Evolutionary conservation across 2,888 invertebrate species (phyloP).

Genomic region (Hesperia comma): DNA sequence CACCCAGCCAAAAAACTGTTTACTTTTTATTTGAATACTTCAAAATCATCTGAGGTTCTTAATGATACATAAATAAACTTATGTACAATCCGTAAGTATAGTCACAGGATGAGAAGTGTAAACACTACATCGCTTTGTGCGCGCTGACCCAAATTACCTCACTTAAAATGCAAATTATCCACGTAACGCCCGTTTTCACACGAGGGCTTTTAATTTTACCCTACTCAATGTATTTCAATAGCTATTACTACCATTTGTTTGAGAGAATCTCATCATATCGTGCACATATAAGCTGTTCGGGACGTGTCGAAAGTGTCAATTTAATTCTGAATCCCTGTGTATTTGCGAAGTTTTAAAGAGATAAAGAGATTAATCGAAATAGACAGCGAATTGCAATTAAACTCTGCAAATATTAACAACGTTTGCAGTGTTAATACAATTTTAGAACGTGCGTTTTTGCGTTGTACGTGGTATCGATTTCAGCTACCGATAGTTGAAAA

Average conservation of each 20-base stretch:
- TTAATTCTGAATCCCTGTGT: constrained; percentile 17
- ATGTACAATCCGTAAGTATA: not conserved
- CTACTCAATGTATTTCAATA: constrained; percentile 30
- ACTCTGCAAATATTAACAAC: constrained; percentile 7
- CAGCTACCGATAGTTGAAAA: no score
- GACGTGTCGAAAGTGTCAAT: constrained; percentile 11
- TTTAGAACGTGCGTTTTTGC: not conserved
- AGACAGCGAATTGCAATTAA: constrained; percentile 12
- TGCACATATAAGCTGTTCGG: not conserved
- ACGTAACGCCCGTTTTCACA: constrained; percentile 52
- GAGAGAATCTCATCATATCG: constrained; percentile 14
- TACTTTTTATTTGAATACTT: no score
- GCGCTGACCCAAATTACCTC: constrained; percentile 62
- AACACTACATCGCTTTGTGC: constrained; percentile 40
- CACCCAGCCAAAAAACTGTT: no score
- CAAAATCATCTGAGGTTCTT: no score
- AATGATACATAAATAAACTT: no score
- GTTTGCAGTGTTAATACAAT: constrained; percentile 15
- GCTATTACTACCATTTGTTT: constrained; percentile 20
- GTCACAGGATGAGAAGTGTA: constrained; percentile 36
- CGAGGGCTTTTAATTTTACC: constrained; percentile 47
- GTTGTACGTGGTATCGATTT: no score
- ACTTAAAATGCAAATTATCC: constrained; percentile 76
- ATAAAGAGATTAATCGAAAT: constrained; percentile 16
- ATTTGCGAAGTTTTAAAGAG: constrained; percentile 8